A percentile compares a stretch with the other conserved stretches of the same genome.
phyloP scores from a whole-genome alignment of 1,140 invertebrate genomes.

The Trachelipus rathkii region DNA sequence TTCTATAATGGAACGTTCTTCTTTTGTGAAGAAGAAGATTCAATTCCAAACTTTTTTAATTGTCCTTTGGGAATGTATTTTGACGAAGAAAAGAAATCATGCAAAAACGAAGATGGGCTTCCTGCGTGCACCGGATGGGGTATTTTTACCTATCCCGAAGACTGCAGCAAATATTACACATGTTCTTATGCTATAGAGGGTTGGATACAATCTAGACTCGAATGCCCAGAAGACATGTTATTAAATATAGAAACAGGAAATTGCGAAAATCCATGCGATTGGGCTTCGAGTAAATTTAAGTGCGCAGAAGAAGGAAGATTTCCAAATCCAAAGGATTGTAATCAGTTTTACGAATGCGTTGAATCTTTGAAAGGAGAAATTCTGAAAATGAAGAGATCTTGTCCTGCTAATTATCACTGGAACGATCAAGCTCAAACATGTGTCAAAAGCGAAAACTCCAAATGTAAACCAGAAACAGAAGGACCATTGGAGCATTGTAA shows the following conservation, averaged over 20 bases:
- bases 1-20: constrained; percentile 30
- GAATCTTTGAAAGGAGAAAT: background rate
- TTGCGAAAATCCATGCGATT: constrained; percentile 32
- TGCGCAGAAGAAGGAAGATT: constrained; percentile 32
- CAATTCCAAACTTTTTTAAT: constrained; percentile 27
- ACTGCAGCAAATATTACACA: constrained; percentile 31
- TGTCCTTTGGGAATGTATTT: constrained; percentile 30
- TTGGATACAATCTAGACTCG: constrained; percentile 30
- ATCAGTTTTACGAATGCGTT: constrained; percentile 31
- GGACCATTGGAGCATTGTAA: background rate
- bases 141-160: constrained; percentile 25
- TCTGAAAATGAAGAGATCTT: background rate
- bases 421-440: background rate
- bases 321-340: constrained; percentile 27
- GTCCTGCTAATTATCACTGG: background rate
- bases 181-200: constrained; percentile 30
- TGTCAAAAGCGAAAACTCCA: background rate
- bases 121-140: constrained; percentile 28
- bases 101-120: constrained; percentile 23
- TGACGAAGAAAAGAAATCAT: constrained; percentile 23
- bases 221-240: constrained; percentile 24
- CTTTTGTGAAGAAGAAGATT: constrained; percentile 21
- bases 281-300: constrained; percentile 25
- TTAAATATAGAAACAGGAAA: constrained; percentile 27
- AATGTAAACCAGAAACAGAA: background rate